Evolutionary conservation across 1,140 invertebrate genomes (phyloP).

Genomic region (Drosophila erecta): DNA sequence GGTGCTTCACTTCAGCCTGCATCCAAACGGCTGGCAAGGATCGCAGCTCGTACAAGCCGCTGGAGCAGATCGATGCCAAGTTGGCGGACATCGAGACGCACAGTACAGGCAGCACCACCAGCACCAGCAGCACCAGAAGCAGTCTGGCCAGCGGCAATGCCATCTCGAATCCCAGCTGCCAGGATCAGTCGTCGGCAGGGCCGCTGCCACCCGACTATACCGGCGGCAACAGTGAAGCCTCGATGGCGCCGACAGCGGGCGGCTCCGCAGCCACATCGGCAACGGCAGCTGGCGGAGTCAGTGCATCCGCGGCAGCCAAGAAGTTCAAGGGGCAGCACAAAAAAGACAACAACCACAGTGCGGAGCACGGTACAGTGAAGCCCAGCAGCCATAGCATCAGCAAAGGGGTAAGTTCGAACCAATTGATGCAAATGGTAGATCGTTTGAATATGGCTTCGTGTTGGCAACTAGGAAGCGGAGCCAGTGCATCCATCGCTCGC

Average conservation of each 20-base stretch:
- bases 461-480: constrained; percentile 49
- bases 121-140: constrained; percentile 6
- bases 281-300: constrained; percentile 15
- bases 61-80: constrained; percentile 85
- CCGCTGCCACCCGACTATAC: constrained; percentile 14
- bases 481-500: constrained; percentile 76
- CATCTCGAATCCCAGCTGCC: constrained; percentile 35
- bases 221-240: constrained; percentile 16
- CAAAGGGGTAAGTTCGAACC: constrained; percentile 54
- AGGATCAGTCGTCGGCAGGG: constrained; percentile 36
- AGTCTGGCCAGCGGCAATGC: constrained; percentile 26
- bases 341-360: constrained; percentile 56
- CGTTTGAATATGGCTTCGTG: neutral
- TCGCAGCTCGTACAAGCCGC: constrained; percentile 85
- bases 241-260: constrained; percentile 19
- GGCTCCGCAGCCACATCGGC: constrained; percentile 6
- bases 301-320: constrained; percentile 41
- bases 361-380: constrained; percentile 30
- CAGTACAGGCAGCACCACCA: constrained; percentile 58
- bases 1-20: constrained; percentile 80
- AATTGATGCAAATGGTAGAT: neutral
- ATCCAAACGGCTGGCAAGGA: constrained; percentile 86
- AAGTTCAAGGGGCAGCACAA: constrained; percentile 70
- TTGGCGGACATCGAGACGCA: constrained; percentile 70
- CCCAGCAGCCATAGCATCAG: constrained; percentile 32